Base-by-base conservation (phyloP, 1,140 invertebrate species). In the Ruditapes philippinarum region DNA sequence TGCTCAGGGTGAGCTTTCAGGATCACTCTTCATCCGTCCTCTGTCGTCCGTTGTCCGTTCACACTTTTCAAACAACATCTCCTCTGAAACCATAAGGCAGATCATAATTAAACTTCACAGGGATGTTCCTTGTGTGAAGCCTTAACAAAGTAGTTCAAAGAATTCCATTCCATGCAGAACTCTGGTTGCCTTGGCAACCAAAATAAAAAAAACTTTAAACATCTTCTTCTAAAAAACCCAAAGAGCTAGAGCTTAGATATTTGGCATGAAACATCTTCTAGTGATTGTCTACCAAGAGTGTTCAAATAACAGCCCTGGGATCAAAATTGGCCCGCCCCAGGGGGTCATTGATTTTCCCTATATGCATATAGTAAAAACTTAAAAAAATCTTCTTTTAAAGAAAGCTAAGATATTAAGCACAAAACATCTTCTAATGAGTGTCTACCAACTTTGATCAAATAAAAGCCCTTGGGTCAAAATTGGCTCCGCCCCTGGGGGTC, bases 151-250 rank as follows among this genome's bases (percentile, higher is more conserved):
- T 7, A 31, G 11, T 70, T 70, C 12, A 70, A 70, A 70, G 65
- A 70, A 70, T 70, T 70, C 65, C 28, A 70, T 70, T 65, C 60
- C 9, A n/a, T 11, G 65, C 65, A 70, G 28, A 70, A 70, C 38
- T 70, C 65, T 70, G 65, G 65, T 70, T 70, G 65, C 65, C 28
- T 31, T 70, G 65, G 28, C 65, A 70, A 11, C 65, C 7, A 57
- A 25, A 70, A 54, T 54, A 54, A n/a, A n/a, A 54, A 54, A 54
- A 54, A 54, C 51, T 54, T 54, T 54, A 14, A 14, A 54, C 12
- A 54, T 54, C 51, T 54, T 54, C 51, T 54, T 54, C 51, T 54
- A 12, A 14, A n/a, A 54, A 54, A 54, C 51, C 51, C 12, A 12
- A 54, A 54, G 51, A n/a, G 12, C 51, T 54, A 54, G 51, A 54